Conservation (phyloP, 2,113 vertebrate genomes). For the Echinops telfairi region DNA sequence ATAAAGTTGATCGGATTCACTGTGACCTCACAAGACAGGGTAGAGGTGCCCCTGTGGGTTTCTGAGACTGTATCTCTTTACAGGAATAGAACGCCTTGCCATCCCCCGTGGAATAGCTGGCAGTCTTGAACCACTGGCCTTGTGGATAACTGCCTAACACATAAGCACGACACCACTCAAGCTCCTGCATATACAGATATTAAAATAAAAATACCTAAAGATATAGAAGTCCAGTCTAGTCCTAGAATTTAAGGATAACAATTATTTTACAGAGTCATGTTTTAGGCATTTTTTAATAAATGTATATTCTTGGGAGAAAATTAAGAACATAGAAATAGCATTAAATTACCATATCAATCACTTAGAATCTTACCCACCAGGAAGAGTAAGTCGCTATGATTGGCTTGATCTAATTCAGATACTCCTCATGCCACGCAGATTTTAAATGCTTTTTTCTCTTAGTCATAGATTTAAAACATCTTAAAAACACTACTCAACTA, state of each 20-base stretch:
- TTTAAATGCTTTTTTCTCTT: not conserved
- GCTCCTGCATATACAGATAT: not conserved
- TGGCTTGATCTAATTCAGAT: not conserved
- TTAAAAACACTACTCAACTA: not conserved
- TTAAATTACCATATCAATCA: not conserved
- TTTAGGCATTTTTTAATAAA: not conserved
- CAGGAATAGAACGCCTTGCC: too few relatives aligned
- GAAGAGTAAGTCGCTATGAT: not conserved
- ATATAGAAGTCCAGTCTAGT: not conserved
- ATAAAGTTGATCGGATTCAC: too few relatives aligned
- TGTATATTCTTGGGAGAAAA: slow-evolving; percentile 25
- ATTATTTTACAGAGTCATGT: not conserved
- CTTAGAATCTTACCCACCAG: not conserved
- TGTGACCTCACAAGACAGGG: too few relatives aligned
- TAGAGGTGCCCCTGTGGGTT: too few relatives aligned
- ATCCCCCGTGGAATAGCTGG: too few relatives aligned
- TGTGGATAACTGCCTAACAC: too few relatives aligned
- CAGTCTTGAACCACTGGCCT: too few relatives aligned
- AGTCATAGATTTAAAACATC: not conserved
- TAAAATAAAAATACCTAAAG: slow-evolving; percentile 48
- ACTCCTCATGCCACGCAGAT: not conserved
- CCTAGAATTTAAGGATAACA: slow-evolving; percentile 17
- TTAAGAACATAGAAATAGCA: slow-evolving; percentile 3
- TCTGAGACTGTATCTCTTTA: too few relatives aligned
- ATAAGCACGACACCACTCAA: too few relatives aligned